Evolutionary conservation across 37 sponge, comb jelly and placozoan genomes (phyloP), one percentile per base, ranked within the genome.

Genomic region (Mnemiopsis leidyi): DNA sequence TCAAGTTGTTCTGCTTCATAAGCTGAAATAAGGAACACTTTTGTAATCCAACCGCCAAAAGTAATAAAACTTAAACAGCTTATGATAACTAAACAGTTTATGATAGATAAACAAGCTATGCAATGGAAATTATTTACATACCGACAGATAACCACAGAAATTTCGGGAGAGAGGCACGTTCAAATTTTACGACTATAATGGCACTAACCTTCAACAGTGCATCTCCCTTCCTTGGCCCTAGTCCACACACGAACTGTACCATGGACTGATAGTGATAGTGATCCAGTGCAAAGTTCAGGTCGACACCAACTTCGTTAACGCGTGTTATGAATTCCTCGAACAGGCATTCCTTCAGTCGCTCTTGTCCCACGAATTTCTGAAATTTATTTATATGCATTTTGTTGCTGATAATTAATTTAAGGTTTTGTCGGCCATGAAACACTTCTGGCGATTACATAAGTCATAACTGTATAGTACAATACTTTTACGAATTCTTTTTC

Each of bases 171-270:
- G n/a, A n/a, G n/a, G n/a, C n/a, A n/a, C n/a, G n/a, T n/a, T n/a
- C n/a, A n/a, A n/a, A n/a, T n/a, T n/a, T n/a, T n/a, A n/a, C n/a
- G n/a, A n/a, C n/a, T n/a, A n/a, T n/a, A n/a, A n/a, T n/a, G n/a
- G n/a, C n/a, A 48, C 77, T 24, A 33, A 97, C 97, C 95, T 96
- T 98, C 16, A 96, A 36, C 23, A 98, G 76, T 32, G 95, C 96
- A 93, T 95, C 93, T 5, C 96, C 96, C 93, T 98, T 98, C 69
- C 99, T 93, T 5, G 99, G 99, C 20, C 99, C 99, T 25, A 98
- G 92, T 0, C 99, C 99, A 93, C 95, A 94, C 69, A 98, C 95
- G 93, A 94, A 98, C 76, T 94, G 90, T 18, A 97, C 93, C 69
- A 95, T 68, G 26, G 38, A 33, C 39, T 90, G 92, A 38, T 93